Evolutionary conservation across 2,888 invertebrate species (phyloP).

Genomic region (Zaprionus obscuricornis): DNA sequence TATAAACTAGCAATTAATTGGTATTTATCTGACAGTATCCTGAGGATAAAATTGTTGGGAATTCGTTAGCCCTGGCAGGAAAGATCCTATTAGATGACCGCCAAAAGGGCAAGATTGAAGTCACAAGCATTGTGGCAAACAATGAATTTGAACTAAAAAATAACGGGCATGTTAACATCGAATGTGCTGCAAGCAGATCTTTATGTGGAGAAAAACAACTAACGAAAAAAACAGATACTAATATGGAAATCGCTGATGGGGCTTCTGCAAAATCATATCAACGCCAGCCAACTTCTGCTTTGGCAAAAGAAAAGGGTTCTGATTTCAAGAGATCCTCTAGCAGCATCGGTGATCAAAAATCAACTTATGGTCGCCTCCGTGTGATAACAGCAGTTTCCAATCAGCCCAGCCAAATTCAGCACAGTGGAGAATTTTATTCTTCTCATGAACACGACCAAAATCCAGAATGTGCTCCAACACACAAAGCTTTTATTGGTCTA

Average conservation of each 20-base stretch:
- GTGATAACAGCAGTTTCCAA: constrained; percentile 88
- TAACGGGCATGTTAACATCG: constrained; percentile 18
- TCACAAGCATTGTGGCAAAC: not conserved
- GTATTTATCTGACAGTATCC: constrained; percentile 41
- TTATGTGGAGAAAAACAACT: constrained; percentile 18
- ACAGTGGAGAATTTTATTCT: not conserved
- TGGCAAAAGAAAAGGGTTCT: constrained; percentile 19
- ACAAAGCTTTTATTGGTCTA: constrained; percentile 26
- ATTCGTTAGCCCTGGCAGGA: constrained; percentile 8
- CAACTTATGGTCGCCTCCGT: constrained; percentile 89
- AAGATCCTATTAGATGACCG: constrained; percentile 33
- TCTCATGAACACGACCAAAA: constrained; percentile 57
- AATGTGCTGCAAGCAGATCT: constrained; percentile 11
- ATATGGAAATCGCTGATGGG: constrained; percentile 10
- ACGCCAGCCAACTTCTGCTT: not conserved
- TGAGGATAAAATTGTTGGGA: constrained; percentile 41
- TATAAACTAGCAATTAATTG: too few relatives aligned
- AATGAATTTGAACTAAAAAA: constrained; percentile 25
- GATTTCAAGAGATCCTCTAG: constrained; percentile 37
- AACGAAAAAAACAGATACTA: constrained; percentile 2
- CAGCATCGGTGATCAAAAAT: constrained; percentile 81
- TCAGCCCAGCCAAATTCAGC: constrained; percentile 33
- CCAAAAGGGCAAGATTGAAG: constrained; percentile 6
- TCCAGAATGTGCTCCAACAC: constrained; percentile 41
- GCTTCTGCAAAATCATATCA: constrained; percentile 1